phyloP scores from a whole-genome alignment of 1,140 invertebrate genomes.

The Drosophila nikananu region DNA sequence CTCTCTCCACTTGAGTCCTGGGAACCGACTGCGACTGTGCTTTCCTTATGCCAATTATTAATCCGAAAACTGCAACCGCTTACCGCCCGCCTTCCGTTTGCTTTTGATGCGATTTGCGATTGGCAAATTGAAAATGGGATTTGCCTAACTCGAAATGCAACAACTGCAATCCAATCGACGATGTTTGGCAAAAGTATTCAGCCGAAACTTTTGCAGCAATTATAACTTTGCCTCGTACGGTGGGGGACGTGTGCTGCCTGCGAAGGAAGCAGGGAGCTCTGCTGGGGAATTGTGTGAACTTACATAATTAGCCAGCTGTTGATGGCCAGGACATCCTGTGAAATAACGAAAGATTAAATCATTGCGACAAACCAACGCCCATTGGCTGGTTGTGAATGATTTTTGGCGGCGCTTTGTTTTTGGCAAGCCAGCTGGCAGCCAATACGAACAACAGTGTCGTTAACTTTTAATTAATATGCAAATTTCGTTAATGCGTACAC shows the following conservation, averaged over 20 bases:
- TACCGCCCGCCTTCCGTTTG: not conserved
- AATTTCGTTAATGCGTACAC: slow-evolving; percentile 69
- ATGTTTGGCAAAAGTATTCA: slow-evolving; percentile 64
- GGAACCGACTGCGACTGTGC: slow-evolving; percentile 38
- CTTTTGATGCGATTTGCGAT: slow-evolving; percentile 65
- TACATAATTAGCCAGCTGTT: slow-evolving; percentile 54
- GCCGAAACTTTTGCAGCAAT: slow-evolving; percentile 65
- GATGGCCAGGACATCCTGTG: slow-evolving; percentile 37
- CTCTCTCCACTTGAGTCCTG: slow-evolving; percentile 55
- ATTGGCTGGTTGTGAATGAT: slow-evolving; percentile 15
- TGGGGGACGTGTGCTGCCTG: not conserved
- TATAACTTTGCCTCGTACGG: slow-evolving; percentile 60
- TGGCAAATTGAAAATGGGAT: slow-evolving; percentile 70
- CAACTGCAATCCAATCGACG: slow-evolving; percentile 53
- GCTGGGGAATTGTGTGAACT: slow-evolving; percentile 33
- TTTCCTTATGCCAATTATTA: slow-evolving; percentile 52
- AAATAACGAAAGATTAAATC: slow-evolving; percentile 36
- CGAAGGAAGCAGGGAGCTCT: not conserved
- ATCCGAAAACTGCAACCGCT: slow-evolving; percentile 48
- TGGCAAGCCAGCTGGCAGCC: slow-evolving; percentile 29
- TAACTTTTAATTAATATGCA: slow-evolving; percentile 81
- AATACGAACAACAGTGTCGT: slow-evolving; percentile 43
- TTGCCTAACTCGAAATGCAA: slow-evolving; percentile 63
- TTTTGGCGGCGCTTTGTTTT: slow-evolving; percentile 21
- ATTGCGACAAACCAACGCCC: slow-evolving; percentile 33